Evolutionary conservation across 1,140 invertebrate genomes (phyloP).

Genomic region (Macrostomum lignano): DNA sequence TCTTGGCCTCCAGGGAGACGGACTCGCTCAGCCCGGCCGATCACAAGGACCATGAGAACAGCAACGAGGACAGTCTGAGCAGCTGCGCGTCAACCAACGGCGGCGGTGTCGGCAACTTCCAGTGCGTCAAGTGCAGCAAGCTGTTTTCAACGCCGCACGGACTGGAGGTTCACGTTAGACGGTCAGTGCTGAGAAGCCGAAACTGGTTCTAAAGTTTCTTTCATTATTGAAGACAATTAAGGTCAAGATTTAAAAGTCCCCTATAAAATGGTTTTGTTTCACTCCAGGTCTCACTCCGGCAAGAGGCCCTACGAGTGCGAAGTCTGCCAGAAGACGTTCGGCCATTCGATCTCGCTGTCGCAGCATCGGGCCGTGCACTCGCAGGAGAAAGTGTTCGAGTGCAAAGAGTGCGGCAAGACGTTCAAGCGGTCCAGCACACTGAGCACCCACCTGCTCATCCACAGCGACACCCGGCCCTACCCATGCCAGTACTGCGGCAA

Average conservation of each 20-base stretch:
- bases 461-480: conserved; percentile 52
- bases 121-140: conserved; percentile 83
- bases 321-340: conserved; percentile 79
- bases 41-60: no score
- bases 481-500: conserved; percentile 46
- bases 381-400: conserved; percentile 72
- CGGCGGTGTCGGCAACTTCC: conserved; percentile 44
- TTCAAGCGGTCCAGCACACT: conserved; percentile 90
- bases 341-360: conserved; percentile 69
- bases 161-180: conserved; percentile 35
- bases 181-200: neutral
- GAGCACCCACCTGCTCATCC: conserved; percentile 85
- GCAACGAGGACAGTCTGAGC: no score
- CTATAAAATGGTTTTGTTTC: neutral
- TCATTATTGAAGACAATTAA: neutral
- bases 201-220: neutral
- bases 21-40: no score
- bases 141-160: conserved; percentile 86
- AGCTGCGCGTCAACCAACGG: no score
- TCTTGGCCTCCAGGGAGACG: no score
- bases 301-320: conserved; percentile 76
- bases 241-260: no score
- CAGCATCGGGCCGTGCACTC: conserved; percentile 57
- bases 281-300: conserved; percentile 52
- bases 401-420: conserved; percentile 81